These are phyloP conservation scores for Flexamia atlantica DNA, from an alignment of 2,888 invertebrate species.

Conservation along the genomic window DNA sequence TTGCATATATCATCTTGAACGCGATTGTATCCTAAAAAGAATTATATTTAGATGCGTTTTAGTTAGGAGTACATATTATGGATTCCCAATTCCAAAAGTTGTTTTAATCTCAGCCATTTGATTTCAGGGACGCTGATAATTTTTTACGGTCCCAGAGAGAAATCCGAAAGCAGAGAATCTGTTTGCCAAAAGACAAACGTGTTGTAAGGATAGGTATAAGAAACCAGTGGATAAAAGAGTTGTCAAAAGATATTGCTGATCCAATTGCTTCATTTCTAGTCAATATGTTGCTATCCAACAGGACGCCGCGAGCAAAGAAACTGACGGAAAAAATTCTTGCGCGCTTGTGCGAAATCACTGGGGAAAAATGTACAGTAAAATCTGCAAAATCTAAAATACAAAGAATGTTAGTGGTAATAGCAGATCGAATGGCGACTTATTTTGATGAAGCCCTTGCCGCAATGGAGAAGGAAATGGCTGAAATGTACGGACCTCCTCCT, in stretches of 20 bases:
- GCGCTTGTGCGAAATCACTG: constrained; percentile 13
- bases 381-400: constrained; percentile 16
- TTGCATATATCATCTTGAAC: too few relatives aligned
- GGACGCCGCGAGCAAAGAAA: constrained; percentile 20
- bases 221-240: constrained; percentile 39
- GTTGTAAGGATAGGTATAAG: constrained; percentile 9
- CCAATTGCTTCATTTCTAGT: constrained; percentile 4
- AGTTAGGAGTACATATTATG: too few relatives aligned
- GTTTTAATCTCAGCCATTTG: background rate
- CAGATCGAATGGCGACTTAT: constrained; percentile 18
- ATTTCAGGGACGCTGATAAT: constrained; percentile 27
- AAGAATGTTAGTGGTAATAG: constrained; percentile 18
- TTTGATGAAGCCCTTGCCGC: constrained; percentile 18
- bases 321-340: constrained; percentile 26
- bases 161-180: constrained; percentile 16
- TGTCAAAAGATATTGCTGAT: constrained; percentile 35
- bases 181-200: constrained; percentile 3
- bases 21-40: too few relatives aligned
- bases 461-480: background rate
- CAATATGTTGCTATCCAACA: background rate
- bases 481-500: background rate
- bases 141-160: constrained; percentile 17
- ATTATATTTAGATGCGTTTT: too few relatives aligned
- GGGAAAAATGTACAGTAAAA: constrained; percentile 11
- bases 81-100: too few relatives aligned